Percentiles rank a stretch among this genome's conserved stretches.
Conservation (phyloP, 2,113 vertebrate genomes). For the Ceratotherium simum region DNA sequence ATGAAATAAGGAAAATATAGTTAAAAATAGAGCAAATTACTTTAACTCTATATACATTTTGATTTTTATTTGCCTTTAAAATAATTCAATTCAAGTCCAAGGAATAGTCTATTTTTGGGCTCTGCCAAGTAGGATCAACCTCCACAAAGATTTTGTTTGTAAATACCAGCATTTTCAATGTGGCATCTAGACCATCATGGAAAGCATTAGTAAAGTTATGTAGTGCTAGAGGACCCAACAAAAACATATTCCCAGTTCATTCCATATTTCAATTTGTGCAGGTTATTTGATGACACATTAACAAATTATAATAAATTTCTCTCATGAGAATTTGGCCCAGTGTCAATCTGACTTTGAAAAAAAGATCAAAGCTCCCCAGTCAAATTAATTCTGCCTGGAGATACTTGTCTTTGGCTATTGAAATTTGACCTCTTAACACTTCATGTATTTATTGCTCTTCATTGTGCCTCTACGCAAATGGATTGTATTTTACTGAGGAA, state of each 20-base stretch:
- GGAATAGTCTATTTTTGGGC: neutral
- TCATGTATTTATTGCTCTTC: neutral
- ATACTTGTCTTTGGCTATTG: constrained; percentile 38
- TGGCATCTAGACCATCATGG: neutral
- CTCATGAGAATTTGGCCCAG: constrained; percentile 20
- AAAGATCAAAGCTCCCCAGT: constrained; percentile 60
- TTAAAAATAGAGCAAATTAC: neutral
- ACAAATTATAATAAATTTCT: constrained; percentile 55
- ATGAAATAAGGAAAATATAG: neutral
- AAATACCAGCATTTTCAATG: neutral
- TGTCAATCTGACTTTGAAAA: constrained; percentile 60
- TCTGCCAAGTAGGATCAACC: neutral
- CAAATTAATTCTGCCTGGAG: constrained; percentile 45
- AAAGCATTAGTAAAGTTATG: neutral
- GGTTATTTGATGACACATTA: constrained; percentile 24
- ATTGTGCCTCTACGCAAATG: neutral
- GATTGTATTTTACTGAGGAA: neutral
- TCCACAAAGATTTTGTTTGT: neutral
- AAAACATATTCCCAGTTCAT: neutral
- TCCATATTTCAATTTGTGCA: neutral
- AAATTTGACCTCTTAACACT: constrained; percentile 54
- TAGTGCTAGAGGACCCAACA: neutral
- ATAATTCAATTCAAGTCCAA: neutral
- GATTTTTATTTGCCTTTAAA: neutral
- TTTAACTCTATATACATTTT: neutral